Percentiles rank a stretch among this genome's conserved stretches.
Conservation (phyloP, 2,113 vertebrate genomes). For the Serilophus lunatus region DNA sequence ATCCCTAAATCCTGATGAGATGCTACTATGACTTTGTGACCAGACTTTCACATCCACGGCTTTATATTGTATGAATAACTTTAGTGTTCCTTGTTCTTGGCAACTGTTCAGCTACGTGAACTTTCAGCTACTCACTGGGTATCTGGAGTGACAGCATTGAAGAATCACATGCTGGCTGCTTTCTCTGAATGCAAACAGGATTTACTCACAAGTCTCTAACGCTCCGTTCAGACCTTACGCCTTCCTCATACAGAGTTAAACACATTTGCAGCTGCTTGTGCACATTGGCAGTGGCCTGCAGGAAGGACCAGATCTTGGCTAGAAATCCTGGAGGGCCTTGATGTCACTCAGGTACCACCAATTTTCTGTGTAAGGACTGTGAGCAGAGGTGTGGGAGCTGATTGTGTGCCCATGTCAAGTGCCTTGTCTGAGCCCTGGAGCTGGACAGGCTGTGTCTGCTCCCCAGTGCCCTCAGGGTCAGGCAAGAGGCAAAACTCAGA, state of each 20-base stretch:
- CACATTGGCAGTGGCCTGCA: neutral
- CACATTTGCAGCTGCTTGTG: neutral
- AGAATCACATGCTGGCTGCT: neutral
- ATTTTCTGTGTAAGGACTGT: neutral
- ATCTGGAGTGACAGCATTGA: neutral
- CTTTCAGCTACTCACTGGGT: neutral
- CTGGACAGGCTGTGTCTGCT: neutral
- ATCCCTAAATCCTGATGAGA: neutral
- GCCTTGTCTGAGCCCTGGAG: neutral
- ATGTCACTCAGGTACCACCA: neutral
- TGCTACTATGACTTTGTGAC: neutral
- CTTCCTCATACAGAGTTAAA: neutral
- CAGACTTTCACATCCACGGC: neutral
- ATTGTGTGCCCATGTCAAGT: neutral
- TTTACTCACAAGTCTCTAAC: fast-evolving
- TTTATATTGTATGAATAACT: neutral
- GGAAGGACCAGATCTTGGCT: neutral
- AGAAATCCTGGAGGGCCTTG: neutral
- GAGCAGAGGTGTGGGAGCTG: neutral
- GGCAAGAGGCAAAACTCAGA: neutral
- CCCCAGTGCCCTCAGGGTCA: neutral
- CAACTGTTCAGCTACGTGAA: neutral
- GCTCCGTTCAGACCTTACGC: neutral
- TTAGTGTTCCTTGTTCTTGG: neutral
- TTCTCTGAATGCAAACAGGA: neutral